phyloP scores from a whole-genome alignment of 1,140 invertebrate genomes.

The Drosophila arizonae region DNA sequence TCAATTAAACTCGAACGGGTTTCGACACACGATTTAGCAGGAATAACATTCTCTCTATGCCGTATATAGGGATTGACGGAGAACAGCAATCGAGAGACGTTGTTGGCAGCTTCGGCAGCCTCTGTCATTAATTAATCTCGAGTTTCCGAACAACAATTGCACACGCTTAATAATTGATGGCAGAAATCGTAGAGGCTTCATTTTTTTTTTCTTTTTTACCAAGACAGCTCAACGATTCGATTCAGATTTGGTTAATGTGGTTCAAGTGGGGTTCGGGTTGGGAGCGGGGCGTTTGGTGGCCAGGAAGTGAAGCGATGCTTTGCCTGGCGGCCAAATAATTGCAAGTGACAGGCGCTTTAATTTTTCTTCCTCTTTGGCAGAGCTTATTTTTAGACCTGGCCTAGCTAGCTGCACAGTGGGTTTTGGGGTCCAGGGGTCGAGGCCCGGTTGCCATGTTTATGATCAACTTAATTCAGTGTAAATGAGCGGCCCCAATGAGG shows the following conservation, averaged over 20 bases:
- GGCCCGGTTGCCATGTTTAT: conserved; percentile 67
- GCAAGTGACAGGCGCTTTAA: conserved; percentile 79
- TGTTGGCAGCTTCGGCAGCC: conserved; percentile 6
- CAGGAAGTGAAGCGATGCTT: conserved; percentile 50
- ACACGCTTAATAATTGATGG: conserved; percentile 66
- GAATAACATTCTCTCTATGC: not conserved
- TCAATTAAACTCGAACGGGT: conserved; percentile 32
- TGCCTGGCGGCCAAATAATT: conserved; percentile 68
- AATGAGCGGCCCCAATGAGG: conserved; percentile 62
- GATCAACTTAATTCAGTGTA: conserved; percentile 80
- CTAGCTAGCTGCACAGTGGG: not conserved
- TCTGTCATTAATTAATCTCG: conserved; percentile 56
- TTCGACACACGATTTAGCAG: conserved; percentile 6
- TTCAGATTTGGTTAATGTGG: conserved; percentile 58
- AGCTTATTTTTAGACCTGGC: conserved; percentile 57
- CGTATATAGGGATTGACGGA: not conserved
- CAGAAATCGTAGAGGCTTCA: conserved; percentile 29
- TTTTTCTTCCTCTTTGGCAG: conserved; percentile 72
- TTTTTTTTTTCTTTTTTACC: not conserved
- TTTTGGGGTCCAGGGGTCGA: not conserved
- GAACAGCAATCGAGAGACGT: conserved; percentile 14
- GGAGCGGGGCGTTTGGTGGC: not conserved
- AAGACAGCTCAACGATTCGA: conserved; percentile 47
- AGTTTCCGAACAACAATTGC: conserved; percentile 31
- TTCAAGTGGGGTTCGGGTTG: not conserved